Evolutionary conservation across 2,113 vertebrate species (phyloP), one percentile per base, ranked within the genome.

Genomic region (Spilogale gracilis): DNA sequence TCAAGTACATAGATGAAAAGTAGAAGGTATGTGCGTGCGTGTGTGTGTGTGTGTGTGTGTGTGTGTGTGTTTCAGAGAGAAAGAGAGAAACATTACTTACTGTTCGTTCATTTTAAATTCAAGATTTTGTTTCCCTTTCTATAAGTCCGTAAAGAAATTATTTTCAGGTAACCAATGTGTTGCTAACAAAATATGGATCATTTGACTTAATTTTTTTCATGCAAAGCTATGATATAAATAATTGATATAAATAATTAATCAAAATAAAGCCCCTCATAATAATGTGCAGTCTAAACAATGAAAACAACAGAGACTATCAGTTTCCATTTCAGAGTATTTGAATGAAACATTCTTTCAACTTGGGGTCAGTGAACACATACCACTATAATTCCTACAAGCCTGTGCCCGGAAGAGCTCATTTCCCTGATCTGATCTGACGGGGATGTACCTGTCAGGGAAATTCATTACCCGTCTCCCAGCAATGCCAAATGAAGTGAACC

Each of bases 401-500:
- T 92, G 78, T 65, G 56, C 93, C 95, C 94, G 95, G 92, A 98
- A 97, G 58, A 97, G 11, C 10, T 98, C 96, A 94, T 98, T 98
- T 98, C 88, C 94, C 94, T 89, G 76, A 97, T 98, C 96, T 97
- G 97, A 98, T 98, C 89, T 38, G 74, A 98, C 43, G 94, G 96
- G 5, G 61, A 96, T 94, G 96, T 38, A 5, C 96, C 90, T 98
- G 95, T 97, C 97, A 97, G 97, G 93, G 97, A 98, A 98, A 98
- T 98, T 98, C 96, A 97, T 97, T 98, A 96, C 45, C 52, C 86
- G 94, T 82, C 12, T 61, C 14, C 93, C 45, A 90, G 89, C 76
- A 92, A 50, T 94, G 96, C 63, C 87, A 97, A 97, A 95, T 94
- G 13, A 97, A 96, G 32, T 95, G 97, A 98, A 97, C 86, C 56